Percentiles rank a stretch among this genome's conserved stretches.
Evolutionary conservation across 2,113 vertebrate genomes (phyloP).

Genomic region (Geococcyx californianus): DNA sequence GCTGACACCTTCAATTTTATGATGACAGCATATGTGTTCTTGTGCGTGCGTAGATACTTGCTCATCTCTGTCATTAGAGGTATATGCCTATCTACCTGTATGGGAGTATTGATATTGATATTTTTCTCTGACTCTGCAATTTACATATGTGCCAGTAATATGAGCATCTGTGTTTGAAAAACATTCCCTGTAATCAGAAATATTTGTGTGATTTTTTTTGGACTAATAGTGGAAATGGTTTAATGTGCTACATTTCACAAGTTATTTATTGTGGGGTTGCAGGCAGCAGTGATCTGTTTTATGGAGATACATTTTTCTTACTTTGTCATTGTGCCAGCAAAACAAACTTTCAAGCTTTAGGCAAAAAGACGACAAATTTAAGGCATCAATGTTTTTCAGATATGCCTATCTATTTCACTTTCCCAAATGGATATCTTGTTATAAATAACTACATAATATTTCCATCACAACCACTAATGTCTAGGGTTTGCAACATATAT

Average conservation of each 20-base stretch:
- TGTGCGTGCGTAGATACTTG: background rate
- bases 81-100: background rate
- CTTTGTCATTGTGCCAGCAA: background rate
- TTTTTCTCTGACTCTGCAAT: background rate
- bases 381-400: background rate
- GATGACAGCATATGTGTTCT: accelerated
- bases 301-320: background rate
- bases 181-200: background rate
- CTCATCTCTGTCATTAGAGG: background rate
- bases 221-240: background rate
- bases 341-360: background rate
- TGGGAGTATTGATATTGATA: background rate
- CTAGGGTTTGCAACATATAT: background rate
- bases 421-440: background rate
- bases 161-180: background rate
- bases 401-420: background rate
- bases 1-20: background rate
- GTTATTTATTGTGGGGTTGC: background rate
- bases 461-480: background rate
- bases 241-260: background rate
- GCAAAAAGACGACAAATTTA: background rate
- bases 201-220: background rate
- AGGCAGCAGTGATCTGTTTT: background rate
- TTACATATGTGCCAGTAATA: background rate
- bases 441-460: conserved; percentile 22